A percentile compares a stretch with the other conserved stretches of the same genome.
Conservation (phyloP, 2,797 vertebrate genomes). For the Lagodon rhomboides region DNA sequence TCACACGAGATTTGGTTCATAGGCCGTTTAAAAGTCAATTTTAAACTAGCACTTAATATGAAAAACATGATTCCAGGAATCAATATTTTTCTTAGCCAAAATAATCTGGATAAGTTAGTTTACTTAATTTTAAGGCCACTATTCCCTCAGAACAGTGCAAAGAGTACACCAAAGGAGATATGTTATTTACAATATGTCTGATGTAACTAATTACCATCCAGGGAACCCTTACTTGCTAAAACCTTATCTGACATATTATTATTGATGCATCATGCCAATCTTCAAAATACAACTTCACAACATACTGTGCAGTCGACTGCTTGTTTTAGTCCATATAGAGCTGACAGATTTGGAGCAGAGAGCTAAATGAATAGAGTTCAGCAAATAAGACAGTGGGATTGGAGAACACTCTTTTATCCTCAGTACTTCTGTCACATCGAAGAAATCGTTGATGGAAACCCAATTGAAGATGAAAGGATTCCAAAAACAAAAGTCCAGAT, state of each 20-base stretch:
- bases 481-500: constrained; percentile 83
- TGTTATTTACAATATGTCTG: constrained; percentile 55
- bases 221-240: constrained; percentile 54
- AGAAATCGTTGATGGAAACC: constrained; percentile 77
- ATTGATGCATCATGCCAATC: constrained; percentile 59
- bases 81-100: constrained; percentile 41
- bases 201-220: constrained; percentile 64
- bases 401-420: constrained; percentile 87
- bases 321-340: constrained; percentile 70
- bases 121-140: constrained; percentile 60
- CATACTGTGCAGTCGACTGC: constrained; percentile 60
- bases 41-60: constrained; percentile 62
- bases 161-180: constrained; percentile 62
- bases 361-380: constrained; percentile 84
- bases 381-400: constrained; percentile 91
- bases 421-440: constrained; percentile 80
- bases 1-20: constrained; percentile 65
- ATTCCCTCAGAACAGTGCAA: constrained; percentile 58
- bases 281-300: constrained; percentile 60
- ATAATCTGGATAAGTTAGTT: constrained; percentile 46
- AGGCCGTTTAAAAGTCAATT: constrained; percentile 64
- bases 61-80: constrained; percentile 61
- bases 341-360: constrained; percentile 76
- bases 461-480: constrained; percentile 81
- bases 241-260: constrained; percentile 57